A percentile compares a stretch with the other conserved stretches of the same genome.
phyloP scores from a whole-genome alignment of 2,113 vertebrate genomes.

The Poicephalus meyeri region DNA sequence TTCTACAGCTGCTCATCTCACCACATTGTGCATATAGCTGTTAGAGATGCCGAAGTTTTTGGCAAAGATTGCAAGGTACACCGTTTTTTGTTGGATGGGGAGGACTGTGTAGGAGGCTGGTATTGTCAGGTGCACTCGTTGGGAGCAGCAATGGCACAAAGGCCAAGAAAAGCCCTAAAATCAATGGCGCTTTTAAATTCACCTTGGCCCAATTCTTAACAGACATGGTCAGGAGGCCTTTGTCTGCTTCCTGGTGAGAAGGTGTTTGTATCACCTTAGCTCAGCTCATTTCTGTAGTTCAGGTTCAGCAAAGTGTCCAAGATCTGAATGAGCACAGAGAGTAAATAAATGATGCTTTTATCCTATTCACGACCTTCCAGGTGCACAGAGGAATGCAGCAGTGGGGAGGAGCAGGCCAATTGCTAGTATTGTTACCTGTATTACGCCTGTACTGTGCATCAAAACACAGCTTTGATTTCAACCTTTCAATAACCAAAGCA shows the following conservation, averaged over 20 bases:
- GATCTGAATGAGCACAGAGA: neutral
- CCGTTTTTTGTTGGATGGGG: neutral
- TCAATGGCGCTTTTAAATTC: conserved; percentile 1
- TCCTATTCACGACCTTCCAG: neutral
- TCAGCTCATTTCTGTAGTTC: conserved; percentile 1
- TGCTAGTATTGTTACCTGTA: neutral
- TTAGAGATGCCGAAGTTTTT: conserved; percentile 13
- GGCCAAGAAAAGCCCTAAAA: neutral
- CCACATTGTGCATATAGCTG: neutral
- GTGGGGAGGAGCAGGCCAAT: neutral
- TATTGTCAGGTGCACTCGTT: neutral
- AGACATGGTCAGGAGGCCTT: neutral
- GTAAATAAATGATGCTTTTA: neutral
- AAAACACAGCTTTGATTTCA: neutral
- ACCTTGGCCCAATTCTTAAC: neutral
- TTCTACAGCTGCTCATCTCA: neutral
- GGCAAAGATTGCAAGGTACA: neutral
- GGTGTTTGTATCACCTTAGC: neutral
- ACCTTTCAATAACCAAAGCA: neutral
- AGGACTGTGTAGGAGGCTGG: neutral
- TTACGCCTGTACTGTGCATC: neutral
- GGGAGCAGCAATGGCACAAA: neutral
- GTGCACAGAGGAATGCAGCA: neutral
- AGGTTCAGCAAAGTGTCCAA: neutral
- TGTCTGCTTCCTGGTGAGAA: neutral